Evolutionary conservation across 2,797 vertebrate species (phyloP).

Genomic region (Megaceryle alcyon): DNA sequence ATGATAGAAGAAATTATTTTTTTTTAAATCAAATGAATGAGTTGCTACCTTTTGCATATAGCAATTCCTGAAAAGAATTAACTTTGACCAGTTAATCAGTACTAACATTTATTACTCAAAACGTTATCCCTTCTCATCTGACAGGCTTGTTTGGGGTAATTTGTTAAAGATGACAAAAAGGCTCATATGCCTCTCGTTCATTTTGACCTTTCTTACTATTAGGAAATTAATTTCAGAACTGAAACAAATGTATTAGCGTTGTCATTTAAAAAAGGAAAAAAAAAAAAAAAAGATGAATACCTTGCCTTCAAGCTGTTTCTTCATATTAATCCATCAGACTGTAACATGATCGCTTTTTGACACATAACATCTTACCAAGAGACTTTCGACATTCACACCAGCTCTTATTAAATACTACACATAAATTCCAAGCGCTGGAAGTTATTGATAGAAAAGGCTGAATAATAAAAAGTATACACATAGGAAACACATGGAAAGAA

Average conservation of each 20-base stretch:
- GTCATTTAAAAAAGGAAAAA: slow-evolving; percentile 77
- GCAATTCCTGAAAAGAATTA: slow-evolving; percentile 80
- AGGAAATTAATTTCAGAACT: slow-evolving; percentile 94
- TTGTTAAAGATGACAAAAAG: slow-evolving; percentile 95
- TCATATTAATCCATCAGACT: slow-evolving; percentile 80
- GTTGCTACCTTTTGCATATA: slow-evolving; percentile 19
- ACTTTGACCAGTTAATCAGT: slow-evolving; percentile 93
- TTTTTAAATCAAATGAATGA: neutral
- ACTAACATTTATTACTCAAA: slow-evolving; percentile 88
- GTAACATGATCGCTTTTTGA: slow-evolving; percentile 74
- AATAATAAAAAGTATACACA: neutral
- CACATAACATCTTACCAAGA: slow-evolving; percentile 62
- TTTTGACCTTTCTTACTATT: slow-evolving; percentile 97
- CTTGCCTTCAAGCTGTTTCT: slow-evolving; percentile 85
- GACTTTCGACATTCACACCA: slow-evolving; percentile 28
- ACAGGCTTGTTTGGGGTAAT: slow-evolving; percentile 93
- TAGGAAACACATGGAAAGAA: neutral
- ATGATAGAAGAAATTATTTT: neutral
- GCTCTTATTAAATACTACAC: slow-evolving; percentile 69
- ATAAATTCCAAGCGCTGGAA: slow-evolving; percentile 59
- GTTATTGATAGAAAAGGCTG: slow-evolving; percentile 17
- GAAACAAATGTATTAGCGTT: slow-evolving; percentile 95
- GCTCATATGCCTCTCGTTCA: slow-evolving; percentile 87
- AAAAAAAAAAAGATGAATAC: slow-evolving; percentile 84
- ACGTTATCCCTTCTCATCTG: slow-evolving; percentile 88